These are phyloP conservation scores for Camponotus pennsylvanicus DNA, from an alignment of 1,140 invertebrate species.

Conservation along the genomic window DNA sequence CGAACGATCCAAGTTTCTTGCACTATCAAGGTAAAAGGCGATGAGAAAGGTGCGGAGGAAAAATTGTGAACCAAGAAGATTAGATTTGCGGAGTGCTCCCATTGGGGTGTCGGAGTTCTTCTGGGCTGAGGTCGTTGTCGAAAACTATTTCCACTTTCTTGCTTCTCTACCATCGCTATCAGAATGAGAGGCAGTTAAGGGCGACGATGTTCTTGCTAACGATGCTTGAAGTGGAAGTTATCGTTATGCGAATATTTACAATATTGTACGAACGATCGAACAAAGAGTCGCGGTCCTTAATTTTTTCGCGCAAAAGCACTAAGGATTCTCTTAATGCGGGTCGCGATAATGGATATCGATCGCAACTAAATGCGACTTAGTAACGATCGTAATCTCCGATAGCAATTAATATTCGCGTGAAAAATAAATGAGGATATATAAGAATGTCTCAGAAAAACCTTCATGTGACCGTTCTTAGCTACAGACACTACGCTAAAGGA, in stretches of 20 bases:
- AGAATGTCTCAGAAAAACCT: neutral
- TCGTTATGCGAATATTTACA: conserved; percentile 63
- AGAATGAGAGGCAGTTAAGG: conserved; percentile 39
- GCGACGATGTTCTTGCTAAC: conserved; percentile 56
- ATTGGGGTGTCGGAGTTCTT: conserved; percentile 45
- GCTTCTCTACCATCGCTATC: conserved; percentile 58
- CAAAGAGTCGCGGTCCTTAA: conserved; percentile 32
- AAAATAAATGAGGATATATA: neutral
- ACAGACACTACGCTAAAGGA: neutral
- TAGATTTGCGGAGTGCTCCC: conserved; percentile 66
- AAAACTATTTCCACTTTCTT: conserved; percentile 44
- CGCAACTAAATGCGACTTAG: neutral
- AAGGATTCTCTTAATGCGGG: neutral
- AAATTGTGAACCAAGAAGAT: conserved; percentile 60
- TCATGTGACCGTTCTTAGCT: neutral
- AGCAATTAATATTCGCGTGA: neutral
- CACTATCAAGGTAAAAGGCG: conserved; percentile 18
- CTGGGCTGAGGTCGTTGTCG: conserved; percentile 59
- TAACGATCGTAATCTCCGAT: conserved; percentile 3
- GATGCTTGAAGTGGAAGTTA: conserved; percentile 12
- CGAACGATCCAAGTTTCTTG: conserved; percentile 50
- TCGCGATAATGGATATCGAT: conserved; percentile 18
- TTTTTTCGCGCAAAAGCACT: neutral
- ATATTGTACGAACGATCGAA: conserved; percentile 33
- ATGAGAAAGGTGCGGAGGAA: conserved; percentile 16